A percentile compares a stretch with the other conserved stretches of the same genome.
Conservation (phyloP, 2,113 vertebrate genomes). For the Phyllostomus discolor region DNA sequence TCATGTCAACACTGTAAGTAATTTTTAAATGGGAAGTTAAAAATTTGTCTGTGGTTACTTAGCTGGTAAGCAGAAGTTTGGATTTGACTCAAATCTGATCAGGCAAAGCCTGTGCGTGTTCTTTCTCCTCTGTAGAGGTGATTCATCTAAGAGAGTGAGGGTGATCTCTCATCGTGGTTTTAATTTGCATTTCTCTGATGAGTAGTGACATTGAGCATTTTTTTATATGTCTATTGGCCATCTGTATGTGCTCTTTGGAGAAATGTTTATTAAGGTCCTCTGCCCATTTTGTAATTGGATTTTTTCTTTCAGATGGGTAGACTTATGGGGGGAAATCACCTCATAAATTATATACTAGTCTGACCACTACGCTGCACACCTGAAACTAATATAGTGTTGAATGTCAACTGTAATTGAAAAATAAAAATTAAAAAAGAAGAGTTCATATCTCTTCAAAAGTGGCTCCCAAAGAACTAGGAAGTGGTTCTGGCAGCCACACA, state of each 20-base stretch:
- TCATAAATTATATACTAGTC: background rate
- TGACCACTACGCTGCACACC: background rate
- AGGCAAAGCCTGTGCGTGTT: background rate
- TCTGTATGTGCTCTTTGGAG: background rate
- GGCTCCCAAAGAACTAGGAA: background rate
- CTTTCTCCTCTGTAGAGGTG: background rate
- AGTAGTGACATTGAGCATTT: background rate
- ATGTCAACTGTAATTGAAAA: background rate
- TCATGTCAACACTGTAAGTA: background rate
- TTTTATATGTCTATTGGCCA: background rate
- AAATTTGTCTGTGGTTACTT: background rate
- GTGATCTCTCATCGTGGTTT: background rate
- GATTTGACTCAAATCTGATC: background rate
- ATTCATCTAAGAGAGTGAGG: background rate
- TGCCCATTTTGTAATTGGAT: background rate
- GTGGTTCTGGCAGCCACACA: background rate
- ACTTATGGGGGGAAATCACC: background rate
- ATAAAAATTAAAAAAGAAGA: background rate
- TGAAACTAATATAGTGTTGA: background rate
- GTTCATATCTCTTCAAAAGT: background rate
- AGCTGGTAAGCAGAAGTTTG: background rate
- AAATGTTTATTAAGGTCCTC: background rate
- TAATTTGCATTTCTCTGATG: background rate
- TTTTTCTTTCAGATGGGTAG: background rate
- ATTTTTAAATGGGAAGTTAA: background rate